These are phyloP conservation scores for Apostichopus californicus DNA, from an alignment of 35 echinoderm and acorn worm species.

Conservation along the genomic window DNA sequence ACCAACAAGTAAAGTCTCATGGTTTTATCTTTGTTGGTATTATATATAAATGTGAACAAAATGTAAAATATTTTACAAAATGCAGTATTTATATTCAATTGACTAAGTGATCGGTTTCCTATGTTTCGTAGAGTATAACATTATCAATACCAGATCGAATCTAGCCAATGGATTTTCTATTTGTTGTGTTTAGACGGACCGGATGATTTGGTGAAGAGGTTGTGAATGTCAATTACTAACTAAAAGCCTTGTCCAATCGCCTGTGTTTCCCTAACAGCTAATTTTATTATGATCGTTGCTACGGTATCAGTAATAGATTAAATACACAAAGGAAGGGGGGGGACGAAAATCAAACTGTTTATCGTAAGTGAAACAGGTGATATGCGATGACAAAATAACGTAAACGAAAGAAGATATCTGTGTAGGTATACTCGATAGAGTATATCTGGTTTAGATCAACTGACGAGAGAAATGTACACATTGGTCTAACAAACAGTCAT, in stretches of 20 bases:
- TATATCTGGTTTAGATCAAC: not conserved
- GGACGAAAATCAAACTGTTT: not conserved
- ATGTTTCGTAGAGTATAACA: no score
- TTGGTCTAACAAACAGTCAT: not conserved
- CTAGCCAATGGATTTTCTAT: no score
- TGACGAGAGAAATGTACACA: not conserved
- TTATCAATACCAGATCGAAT: no score
- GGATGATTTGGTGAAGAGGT: no score
- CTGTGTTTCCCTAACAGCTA: not conserved
- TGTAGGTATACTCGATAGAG: not conserved
- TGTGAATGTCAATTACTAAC: not conserved
- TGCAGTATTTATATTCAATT: no score
- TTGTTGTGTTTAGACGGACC: no score
- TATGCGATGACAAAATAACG: not conserved
- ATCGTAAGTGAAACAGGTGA: not conserved
- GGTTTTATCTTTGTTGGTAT: no score
- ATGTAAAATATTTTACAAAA: no score
- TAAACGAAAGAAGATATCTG: not conserved
- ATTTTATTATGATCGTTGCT: conserved; percentile 27
- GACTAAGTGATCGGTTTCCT: no score
- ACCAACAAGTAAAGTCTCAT: no score
- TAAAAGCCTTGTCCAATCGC: not conserved
- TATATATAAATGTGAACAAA: no score
- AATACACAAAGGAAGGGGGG: not conserved
- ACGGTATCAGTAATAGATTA: not conserved